Percentiles rank a stretch among this genome's conserved stretches.
Evolutionary conservation across 2,113 vertebrate genomes (phyloP).

Genomic region (Oxyruncus cristatus): DNA sequence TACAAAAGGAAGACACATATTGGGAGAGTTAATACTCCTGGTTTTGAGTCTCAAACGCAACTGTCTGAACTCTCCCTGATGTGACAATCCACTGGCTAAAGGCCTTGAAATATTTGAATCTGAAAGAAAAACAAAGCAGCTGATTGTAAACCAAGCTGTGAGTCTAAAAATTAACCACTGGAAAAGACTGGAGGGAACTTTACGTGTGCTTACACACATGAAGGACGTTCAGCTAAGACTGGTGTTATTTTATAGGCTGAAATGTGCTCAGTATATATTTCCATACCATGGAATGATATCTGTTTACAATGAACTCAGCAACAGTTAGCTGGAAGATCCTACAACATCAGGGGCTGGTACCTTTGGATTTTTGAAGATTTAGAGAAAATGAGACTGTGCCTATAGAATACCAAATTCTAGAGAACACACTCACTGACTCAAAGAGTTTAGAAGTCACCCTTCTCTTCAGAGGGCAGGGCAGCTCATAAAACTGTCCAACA

Average conservation of each 20-base stretch:
- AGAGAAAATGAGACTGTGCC: background rate
- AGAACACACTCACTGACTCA: background rate
- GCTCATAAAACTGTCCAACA: background rate
- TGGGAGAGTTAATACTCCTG: background rate
- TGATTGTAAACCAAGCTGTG: background rate
- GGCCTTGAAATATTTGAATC: background rate
- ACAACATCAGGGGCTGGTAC: background rate
- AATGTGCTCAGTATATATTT: background rate
- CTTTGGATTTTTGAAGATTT: background rate
- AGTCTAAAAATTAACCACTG: background rate
- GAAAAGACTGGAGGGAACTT: background rate
- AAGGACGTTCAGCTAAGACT: background rate
- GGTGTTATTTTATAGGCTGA: background rate
- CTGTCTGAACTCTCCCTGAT: background rate
- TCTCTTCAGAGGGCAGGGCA: background rate
- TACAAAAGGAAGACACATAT: background rate
- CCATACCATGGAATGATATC: background rate
- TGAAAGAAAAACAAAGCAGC: background rate
- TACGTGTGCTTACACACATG: background rate
- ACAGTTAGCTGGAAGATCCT: background rate
- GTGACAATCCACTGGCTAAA: background rate
- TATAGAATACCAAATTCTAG: background rate
- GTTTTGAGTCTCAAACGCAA: background rate
- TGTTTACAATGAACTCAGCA: background rate
- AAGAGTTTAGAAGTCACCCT: background rate